A percentile compares a stretch with the other conserved stretches of the same genome.
phyloP scores from a whole-genome alignment of 2,113 vertebrate genomes.

The Hemichromis elongatus region DNA sequence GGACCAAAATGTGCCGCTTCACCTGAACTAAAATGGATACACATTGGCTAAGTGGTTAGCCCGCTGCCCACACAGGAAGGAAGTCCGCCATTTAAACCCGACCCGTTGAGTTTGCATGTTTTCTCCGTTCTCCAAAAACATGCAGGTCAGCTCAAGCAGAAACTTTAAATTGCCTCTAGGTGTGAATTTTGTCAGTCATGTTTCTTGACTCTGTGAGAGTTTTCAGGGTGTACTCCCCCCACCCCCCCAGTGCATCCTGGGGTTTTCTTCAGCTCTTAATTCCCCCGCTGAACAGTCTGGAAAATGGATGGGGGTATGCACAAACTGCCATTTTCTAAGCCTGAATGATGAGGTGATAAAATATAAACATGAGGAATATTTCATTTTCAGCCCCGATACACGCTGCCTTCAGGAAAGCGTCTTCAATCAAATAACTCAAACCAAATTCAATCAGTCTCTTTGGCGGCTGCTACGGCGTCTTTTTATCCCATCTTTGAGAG shows the following conservation, averaged over 20 bases:
- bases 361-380: neutral
- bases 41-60: neutral
- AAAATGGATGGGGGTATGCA: neutral
- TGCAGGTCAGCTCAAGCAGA: constrained; percentile 1
- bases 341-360: neutral
- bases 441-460: neutral
- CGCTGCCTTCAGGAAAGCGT: neutral
- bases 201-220: neutral
- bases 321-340: neutral
- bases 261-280: neutral
- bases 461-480: neutral
- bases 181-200: neutral
- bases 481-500: neutral
- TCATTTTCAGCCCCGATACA: neutral
- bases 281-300: neutral
- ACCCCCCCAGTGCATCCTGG: neutral
- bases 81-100: neutral
- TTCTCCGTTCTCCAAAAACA: neutral
- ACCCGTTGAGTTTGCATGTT: neutral
- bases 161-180: constrained; percentile 32
- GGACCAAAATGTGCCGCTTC: neutral
- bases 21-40: neutral
- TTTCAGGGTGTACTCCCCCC: neutral
- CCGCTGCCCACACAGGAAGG: neutral
- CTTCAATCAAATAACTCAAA: neutral